Base-by-base conservation (phyloP, 2,797 vertebrate genomes). In the Chiropotes sagulatus region DNA sequence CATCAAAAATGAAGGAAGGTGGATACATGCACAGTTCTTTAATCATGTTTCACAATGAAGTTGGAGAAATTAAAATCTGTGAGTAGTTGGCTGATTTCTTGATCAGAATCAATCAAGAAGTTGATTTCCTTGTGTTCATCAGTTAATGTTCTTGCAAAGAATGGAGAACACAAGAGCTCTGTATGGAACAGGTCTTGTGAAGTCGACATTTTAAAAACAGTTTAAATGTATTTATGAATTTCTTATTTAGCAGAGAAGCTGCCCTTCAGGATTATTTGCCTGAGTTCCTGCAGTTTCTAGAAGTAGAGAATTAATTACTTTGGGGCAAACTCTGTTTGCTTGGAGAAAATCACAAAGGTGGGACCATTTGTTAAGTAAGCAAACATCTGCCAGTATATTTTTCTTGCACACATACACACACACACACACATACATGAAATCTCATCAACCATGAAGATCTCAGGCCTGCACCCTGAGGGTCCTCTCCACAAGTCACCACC, bases 81-180 rank as follows among this genome's bases (percentile, higher is more conserved):
- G 52, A 46, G 20, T 15, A 20, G 26, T 24, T n/a, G 39, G 5
- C 30, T 58, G 46, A 10, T 70, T 89, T 92, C 76, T 80, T 46
- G 41, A 78, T 70, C 17, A 8, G 15, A n/a, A 67, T 67, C 64
- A 19, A 67, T n/a, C 33, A n/a, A 15, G 61, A n/a, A n/a, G 64
- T 67, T 67, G 64, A 8, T 11, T 58, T n/a, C 39, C 88, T 75
- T 30, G 2, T 17, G 5, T 3, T 17, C 44, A 61, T 89, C 89
- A 87, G 15, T 52, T 15, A 86, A 39, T 0, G 2, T 61, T 44
- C 46, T 50, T 58, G 61, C 5, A 58, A 70, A 93, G 79, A 67
- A 13, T 1, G n/a, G 8, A 24, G 12, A 24, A 4, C 5, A 22
- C 0, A 1, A 0, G 14, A 41, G 6, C n/a, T 46, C 48, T 39